These are phyloP conservation scores for Hirundichthys speculiger DNA, from an alignment of 2,113 vertebrate genomes.

Conservation along the genomic window DNA sequence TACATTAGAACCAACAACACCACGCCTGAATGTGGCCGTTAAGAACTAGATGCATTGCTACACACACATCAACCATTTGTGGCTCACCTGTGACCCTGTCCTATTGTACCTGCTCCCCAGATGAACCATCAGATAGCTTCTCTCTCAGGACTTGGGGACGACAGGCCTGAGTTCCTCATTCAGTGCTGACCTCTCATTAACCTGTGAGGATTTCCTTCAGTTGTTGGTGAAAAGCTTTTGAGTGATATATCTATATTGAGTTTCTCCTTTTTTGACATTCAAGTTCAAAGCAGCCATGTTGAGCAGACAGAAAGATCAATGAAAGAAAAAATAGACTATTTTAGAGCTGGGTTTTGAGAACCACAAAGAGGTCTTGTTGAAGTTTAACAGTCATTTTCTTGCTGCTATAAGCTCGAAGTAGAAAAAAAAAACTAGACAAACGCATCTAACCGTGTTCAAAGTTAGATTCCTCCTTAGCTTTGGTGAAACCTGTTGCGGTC, in stretches of 20 bases:
- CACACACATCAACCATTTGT: constrained; percentile 49
- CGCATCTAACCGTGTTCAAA: constrained; percentile 12
- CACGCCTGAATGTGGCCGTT: constrained; percentile 1
- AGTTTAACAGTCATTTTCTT: constrained; percentile 41
- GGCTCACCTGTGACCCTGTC: too few relatives aligned
- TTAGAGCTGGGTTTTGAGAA: constrained; percentile 39
- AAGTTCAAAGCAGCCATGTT: constrained; percentile 51
- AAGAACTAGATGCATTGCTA: constrained; percentile 33
- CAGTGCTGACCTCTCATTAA: constrained; percentile 50
- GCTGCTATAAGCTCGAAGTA: constrained; percentile 16
- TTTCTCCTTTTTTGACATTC: constrained; percentile 51
- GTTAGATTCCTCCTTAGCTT: constrained; percentile 55
- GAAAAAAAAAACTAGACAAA: not conserved
- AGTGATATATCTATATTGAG: constrained; percentile 56
- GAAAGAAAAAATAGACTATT: constrained; percentile 35
- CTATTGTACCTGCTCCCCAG: constrained; percentile 59
- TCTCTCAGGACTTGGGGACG: constrained; percentile 41
- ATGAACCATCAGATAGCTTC: constrained; percentile 56
- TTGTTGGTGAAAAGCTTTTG: constrained; percentile 40
- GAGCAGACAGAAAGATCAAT: constrained; percentile 13
- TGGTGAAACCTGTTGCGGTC: constrained; percentile 55
- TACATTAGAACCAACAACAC: too few relatives aligned
- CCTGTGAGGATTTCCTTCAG: constrained; percentile 47
- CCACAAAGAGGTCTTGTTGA: constrained; percentile 20
- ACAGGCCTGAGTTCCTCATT: constrained; percentile 23